phyloP scores from a whole-genome alignment of 2,113 vertebrate genomes.

The Microcebus murinus region DNA sequence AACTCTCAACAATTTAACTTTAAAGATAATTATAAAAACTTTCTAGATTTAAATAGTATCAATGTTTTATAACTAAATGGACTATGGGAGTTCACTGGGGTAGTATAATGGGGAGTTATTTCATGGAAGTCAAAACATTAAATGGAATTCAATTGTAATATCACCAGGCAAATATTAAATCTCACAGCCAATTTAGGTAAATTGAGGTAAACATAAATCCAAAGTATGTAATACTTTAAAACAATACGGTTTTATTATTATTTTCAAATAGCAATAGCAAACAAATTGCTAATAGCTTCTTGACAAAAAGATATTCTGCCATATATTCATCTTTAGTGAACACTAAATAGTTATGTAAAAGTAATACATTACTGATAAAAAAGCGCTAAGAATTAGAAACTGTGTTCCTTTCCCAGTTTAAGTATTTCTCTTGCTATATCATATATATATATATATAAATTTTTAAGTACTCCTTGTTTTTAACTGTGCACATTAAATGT shows the following conservation, averaged over 20 bases:
- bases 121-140: not conserved
- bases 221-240: not conserved
- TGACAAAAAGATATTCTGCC: not conserved
- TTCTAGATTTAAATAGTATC: not conserved
- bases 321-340: not conserved
- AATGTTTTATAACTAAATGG: not conserved
- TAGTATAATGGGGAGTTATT: not conserved
- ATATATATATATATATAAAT: not conserved
- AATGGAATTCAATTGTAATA: not conserved
- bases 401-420: not conserved
- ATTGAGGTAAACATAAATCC: not conserved
- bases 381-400: not conserved
- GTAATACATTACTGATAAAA: not conserved
- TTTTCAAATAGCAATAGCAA: not conserved
- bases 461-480: not conserved
- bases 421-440: not conserved
- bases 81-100: not conserved
- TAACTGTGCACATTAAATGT: conserved; percentile 18
- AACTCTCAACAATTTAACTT: not conserved
- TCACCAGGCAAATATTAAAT: not conserved
- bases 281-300: not conserved
- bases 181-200: not conserved
- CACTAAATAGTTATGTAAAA: conserved; percentile 12
- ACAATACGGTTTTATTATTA: not conserved
- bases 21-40: not conserved